Evolutionary conservation across 2,888 invertebrate genomes (phyloP).

Genomic region (Lasioglossum malachurum): DNA sequence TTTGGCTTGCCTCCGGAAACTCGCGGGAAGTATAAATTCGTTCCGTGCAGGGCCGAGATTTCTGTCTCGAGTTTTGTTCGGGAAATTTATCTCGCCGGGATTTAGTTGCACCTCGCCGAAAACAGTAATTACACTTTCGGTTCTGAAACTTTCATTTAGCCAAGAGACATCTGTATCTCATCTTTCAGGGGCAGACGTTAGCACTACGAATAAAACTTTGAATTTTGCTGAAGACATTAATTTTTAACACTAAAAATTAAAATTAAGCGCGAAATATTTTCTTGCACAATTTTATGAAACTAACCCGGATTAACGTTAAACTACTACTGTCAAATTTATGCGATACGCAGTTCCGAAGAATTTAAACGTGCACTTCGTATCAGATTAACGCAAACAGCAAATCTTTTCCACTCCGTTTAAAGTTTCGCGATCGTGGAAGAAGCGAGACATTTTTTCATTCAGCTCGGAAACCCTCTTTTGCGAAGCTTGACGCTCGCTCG

Average conservation of each 20-base stretch:
- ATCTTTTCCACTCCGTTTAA: neutral
- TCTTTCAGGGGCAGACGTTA: neutral
- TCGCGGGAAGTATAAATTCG: constrained; percentile 53
- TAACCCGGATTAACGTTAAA: no score
- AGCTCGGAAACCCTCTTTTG: neutral
- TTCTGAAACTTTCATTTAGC: neutral
- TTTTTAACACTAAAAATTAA: neutral
- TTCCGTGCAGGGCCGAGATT: constrained; percentile 25
- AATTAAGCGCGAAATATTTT: neutral
- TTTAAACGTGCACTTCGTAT: neutral
- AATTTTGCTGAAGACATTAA: neutral
- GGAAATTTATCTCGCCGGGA: constrained; percentile 21
- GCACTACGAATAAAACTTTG: neutral
- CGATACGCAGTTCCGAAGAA: neutral
- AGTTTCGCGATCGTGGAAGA: neutral
- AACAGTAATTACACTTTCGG: neutral
- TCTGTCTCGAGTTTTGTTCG: constrained; percentile 29
- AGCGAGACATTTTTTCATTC: neutral
- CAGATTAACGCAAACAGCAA: neutral
- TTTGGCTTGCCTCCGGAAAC: constrained; percentile 45
- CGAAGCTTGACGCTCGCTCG: neutral
- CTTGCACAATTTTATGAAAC: neutral
- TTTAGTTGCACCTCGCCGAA: neutral
- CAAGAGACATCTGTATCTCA: neutral
- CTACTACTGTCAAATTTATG: no score